These are phyloP conservation scores for Dynastes hyllus DNA, from an alignment of 2,888 invertebrate genomes.

Conservation along the genomic window DNA sequence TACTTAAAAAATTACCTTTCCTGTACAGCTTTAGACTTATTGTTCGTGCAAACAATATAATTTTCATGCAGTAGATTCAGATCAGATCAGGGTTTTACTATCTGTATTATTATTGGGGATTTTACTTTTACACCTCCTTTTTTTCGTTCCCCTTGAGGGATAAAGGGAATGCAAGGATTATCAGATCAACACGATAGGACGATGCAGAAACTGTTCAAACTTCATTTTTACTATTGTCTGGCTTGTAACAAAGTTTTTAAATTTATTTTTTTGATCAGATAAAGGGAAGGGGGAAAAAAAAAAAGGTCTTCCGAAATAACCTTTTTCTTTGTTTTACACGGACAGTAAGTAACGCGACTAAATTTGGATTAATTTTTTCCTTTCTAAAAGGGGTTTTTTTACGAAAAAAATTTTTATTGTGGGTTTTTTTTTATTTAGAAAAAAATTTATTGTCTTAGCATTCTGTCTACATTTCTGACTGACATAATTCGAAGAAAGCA, in stretches of 20 bases:
- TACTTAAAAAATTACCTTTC: too few relatives aligned
- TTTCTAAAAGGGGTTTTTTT: too few relatives aligned
- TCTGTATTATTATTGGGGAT: conserved; percentile 12
- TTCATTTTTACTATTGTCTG: conserved; percentile 23
- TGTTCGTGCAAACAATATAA: conserved; percentile 6
- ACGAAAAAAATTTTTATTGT: too few relatives aligned
- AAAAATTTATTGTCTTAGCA: too few relatives aligned
- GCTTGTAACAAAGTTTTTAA: conserved; percentile 15
- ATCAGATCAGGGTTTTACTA: neutral
- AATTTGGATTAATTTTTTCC: too few relatives aligned
- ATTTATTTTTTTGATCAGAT: neutral
- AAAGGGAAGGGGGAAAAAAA: too few relatives aligned
- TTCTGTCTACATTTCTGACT: neutral
- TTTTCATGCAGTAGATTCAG: neutral
- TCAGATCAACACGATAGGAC: conserved; percentile 9
- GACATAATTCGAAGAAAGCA: too few relatives aligned
- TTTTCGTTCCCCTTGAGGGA: neutral
- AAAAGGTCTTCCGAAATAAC: too few relatives aligned
- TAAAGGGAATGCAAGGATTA: conserved; percentile 4
- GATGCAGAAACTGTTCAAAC: conserved; percentile 21
- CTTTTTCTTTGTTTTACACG: neutral
- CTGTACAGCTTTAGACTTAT: neutral
- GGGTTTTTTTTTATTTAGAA: too few relatives aligned
- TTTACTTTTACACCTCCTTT: neutral
- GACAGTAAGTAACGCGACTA: neutral